Evolutionary conservation across 2,797 vertebrate genomes (phyloP), one percentile per base, ranked within the genome.

Genomic region (Clarias platycephalus): DNA sequence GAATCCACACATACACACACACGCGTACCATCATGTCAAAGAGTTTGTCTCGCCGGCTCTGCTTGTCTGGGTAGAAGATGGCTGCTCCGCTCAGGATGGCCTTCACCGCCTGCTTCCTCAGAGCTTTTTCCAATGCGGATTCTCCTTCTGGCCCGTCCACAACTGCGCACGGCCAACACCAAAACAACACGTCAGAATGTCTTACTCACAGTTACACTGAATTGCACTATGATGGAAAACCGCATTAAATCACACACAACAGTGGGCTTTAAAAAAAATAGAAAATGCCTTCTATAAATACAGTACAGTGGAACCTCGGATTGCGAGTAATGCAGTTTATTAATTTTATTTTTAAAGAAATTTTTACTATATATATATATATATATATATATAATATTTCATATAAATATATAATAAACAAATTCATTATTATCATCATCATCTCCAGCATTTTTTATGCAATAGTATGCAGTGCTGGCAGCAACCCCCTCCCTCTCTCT

Each of bases 21-120:
- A 8, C 3, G 62, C 88, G 91, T 92, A 98, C 98, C 98, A 99
- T 97, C 97, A 99, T 97, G 89, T 96, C 91, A 91, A 99, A 99
- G 87, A 99, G 97, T 88, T 96, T 97, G 85, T 96, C 95, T 58
- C 97, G 91, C 68, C 97, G 94, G 88, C 94, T 92, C 58, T 94
- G 94, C 88, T 97, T 96, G 83, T 98, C 96, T 10, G 97, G 97
- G 92, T 98, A 99, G 91, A 99, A 99, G 91, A 99, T 92, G 34
- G 97, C 96, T 0, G 98, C 98, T 91, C 98, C 98, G 1, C 93
- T 95, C 20, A 99, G 96, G 87, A 99, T 94, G 31, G 97, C 96
- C 84, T 97, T 98, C 80, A 95, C 94, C 1, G 98, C 95, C 91
- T 99, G 97, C 79, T 96, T 95, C 80, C 95, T 96, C 71, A 98